Evolutionary conservation across 2,113 vertebrate species (phyloP), one percentile per base, ranked within the genome.

Genomic region (Canis aureus): DNA sequence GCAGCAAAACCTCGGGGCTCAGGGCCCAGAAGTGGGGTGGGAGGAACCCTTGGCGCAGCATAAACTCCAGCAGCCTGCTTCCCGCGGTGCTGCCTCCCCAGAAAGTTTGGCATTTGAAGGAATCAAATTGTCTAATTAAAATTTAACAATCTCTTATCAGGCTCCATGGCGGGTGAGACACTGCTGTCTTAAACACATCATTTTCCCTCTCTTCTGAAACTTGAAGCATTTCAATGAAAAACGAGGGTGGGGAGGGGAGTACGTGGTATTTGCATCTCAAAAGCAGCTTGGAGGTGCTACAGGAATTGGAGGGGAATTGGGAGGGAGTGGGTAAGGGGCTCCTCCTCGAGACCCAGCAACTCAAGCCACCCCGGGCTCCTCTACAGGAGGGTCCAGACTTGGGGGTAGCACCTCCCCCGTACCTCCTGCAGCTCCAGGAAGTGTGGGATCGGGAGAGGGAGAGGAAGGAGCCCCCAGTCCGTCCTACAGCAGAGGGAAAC

Each of bases 91-190:
- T 53, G 92, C 89, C 95, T 98, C 83, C 76, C 84, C 92, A 25
- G 60, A 84, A 87, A 89, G 95, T 94, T 80, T 96, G 94, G 95
- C 93, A 95, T 82, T 91, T 97, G 97, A 96, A 96, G 88, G 95
- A 97, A 79, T 97, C 90, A 94, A 97, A 97, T 97, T 98, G 97
- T 98, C 96, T 98, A 97, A 98, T 98, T 98, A 98, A 97, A 97
- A 97, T 96, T 60, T 88, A 98, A 97, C 96, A 97, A 97, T 96
- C 91, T 94, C 96, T 97, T 97, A 92, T 95, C 84, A 57, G 96
- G 92, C 82, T 97, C 64, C 1, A 80, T 96, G 94, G 94, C 88
- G 66, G 97, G 84, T 96, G 93, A 97, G 97, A 97, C 95, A 76
- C 51, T 93, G 95, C 97, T 98, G 96, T 98, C 97, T 98, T 94